Conservation (phyloP, 1,140 invertebrate genomes). For the Achatina immaculata region DNA sequence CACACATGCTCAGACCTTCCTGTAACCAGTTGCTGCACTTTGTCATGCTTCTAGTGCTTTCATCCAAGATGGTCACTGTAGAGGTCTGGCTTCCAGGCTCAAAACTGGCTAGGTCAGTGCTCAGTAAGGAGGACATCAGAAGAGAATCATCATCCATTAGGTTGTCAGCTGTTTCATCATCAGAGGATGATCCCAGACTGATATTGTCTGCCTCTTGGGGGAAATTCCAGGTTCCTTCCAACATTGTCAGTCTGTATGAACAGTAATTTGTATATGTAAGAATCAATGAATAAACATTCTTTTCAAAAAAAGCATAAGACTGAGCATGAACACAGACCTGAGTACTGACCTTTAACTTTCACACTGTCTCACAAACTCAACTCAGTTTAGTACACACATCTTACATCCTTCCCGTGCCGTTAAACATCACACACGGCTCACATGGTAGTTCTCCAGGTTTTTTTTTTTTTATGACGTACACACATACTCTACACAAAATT, state of each 20-base stretch:
- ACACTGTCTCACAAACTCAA: no score
- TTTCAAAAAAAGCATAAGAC: no score
- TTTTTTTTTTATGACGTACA: no score
- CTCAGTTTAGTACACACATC: no score
- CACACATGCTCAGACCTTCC: constrained; percentile 64
- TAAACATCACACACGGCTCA: no score
- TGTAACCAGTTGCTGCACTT: constrained; percentile 67
- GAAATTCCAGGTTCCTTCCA: constrained; percentile 72
- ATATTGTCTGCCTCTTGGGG: constrained; percentile 70
- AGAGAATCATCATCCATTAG: constrained; percentile 65
- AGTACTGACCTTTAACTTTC: no score
- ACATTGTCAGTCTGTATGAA: constrained; percentile 48
- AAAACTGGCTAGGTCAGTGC: constrained; percentile 68
- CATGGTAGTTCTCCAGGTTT: no score
- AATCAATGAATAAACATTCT: no score
- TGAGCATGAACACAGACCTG: no score
- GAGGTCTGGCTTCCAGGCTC: constrained; percentile 53
- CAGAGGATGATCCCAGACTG: constrained; percentile 70
- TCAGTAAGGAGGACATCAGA: constrained; percentile 62
- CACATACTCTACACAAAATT: no score
- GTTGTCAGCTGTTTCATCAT: constrained; percentile 59
- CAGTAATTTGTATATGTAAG: no score
- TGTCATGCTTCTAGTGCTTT: constrained; percentile 10
- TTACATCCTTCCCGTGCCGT: no score
- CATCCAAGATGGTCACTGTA: not conserved